A percentile compares a stretch with the other conserved stretches of the same genome.
phyloP scores from a whole-genome alignment of 2,797 vertebrate genomes.

The Rhadinocentrus ornatus region DNA sequence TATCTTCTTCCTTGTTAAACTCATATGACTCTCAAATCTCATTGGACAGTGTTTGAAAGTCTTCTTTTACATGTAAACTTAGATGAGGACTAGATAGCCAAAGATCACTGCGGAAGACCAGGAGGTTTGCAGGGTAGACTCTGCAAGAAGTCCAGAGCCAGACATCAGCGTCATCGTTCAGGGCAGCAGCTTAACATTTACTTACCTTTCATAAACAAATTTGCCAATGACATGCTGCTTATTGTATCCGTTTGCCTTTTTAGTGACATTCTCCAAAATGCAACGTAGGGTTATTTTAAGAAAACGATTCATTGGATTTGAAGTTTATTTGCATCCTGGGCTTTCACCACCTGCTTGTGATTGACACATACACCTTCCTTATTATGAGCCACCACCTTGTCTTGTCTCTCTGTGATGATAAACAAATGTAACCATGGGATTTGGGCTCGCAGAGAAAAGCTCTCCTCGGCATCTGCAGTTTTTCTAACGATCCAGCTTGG shows the following conservation, averaged over 20 bases:
- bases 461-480: constrained; percentile 56
- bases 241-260: constrained; percentile 62
- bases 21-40: constrained; percentile 53
- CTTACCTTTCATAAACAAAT: constrained; percentile 64
- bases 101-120: constrained; percentile 13
- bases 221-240: constrained; percentile 27
- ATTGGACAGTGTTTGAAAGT: constrained; percentile 43
- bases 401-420: constrained; percentile 44
- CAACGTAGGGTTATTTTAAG: constrained; percentile 71
- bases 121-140: not conserved
- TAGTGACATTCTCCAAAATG: constrained; percentile 69
- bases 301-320: constrained; percentile 74
- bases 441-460: constrained; percentile 40
- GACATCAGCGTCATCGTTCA: not conserved
- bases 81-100: constrained; percentile 9
- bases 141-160: not conserved
- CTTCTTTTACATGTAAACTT: constrained; percentile 42
- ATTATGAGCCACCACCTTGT: constrained; percentile 50
- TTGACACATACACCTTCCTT: constrained; percentile 72
- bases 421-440: constrained; percentile 69
- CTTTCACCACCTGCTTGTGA: constrained; percentile 64
- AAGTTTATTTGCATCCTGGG: constrained; percentile 56
- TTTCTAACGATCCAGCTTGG: constrained; percentile 54
- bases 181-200: constrained; percentile 36
- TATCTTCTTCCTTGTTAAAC: constrained; percentile 36